Evolutionary conservation across 2,113 vertebrate genomes (phyloP).

Genomic region (cattle (Bos taurus)): ARS-UCD2.0 NC_037330.1:24818501-24819000

Average conservation of each 20-base stretch:
- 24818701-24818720: neutral
- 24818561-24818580: neutral
- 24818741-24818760: neutral
- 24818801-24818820: neutral
- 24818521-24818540: neutral
- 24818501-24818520: neutral
- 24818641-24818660: neutral
- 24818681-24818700: neutral
- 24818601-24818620: neutral
- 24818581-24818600: neutral
- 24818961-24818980: neutral
- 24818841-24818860: neutral
- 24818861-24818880: neutral
- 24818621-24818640: neutral
- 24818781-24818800: neutral
- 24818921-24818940: neutral
- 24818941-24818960: neutral
- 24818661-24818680: neutral
- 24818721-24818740: neutral
- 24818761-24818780: neutral
- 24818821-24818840: neutral
- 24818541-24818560: neutral
- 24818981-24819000: neutral
- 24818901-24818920: neutral
- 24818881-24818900: neutral